Base-by-base conservation (phyloP, 2,113 vertebrate species). In the Panthera tigris region DNA sequence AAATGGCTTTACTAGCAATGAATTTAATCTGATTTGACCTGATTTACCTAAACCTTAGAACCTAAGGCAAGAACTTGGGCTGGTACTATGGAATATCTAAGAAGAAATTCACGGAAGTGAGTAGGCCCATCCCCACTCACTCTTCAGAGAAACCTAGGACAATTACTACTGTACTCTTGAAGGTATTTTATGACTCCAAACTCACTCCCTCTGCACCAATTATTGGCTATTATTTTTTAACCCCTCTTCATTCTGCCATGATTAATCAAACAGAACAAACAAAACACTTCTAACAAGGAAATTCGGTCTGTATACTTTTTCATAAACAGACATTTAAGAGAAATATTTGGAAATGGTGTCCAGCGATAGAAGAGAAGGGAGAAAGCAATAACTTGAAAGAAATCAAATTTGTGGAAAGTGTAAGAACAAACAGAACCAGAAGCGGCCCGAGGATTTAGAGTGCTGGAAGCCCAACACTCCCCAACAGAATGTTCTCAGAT, bases 251-350 rank as follows among this genome's bases (percentile, higher is more conserved):
- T 61, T 55, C 95, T 78, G 19, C 89, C 6, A 1, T 63, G n/a
- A 91, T 31, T 69, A 88, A 84, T 74, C 76, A 93, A 83, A 88
- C 10, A 80, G 61, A 73, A 25, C 57, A 85, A 94, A 71, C 48
- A 65, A 89, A 41, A 41, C 25, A 52, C 33, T 73, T 90, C 39
- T 79, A 85, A 39, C 23, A 86, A 87, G 61, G 33, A 89, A 68
- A 80, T 4, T 81, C 48, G 50, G 78, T 81, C 39, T 96, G 76
- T n/a, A 31, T 41, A 65, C 31, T 83, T 80, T 31, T 80, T 89
- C 68, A 92, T 82, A 90, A 90, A 92, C 74, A 97, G 74, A 61
- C 76, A n/a, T 84, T 52, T 94, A 78, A 36, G 63, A 87, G 80
- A 85, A 83, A 96, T 55, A 69, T 87, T 93, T 96, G 81, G 63